Conservation (phyloP, 2,888 invertebrate genomes). For the Cosmia trapezina region DNA sequence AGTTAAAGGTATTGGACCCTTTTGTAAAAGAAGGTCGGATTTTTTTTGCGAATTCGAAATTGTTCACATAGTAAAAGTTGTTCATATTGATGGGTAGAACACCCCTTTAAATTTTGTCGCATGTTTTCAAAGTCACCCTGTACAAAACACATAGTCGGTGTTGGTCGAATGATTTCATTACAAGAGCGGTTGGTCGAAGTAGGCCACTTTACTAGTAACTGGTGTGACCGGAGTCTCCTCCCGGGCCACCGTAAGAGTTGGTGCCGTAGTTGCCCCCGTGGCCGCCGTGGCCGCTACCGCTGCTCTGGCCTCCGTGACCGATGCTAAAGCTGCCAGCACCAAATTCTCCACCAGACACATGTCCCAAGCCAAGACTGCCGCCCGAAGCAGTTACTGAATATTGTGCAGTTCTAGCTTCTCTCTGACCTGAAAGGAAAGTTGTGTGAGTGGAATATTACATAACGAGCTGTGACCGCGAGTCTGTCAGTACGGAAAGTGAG, state of each 20-base stretch:
- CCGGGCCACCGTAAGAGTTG: conserved; percentile 13
- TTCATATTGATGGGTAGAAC: no score
- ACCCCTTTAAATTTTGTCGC: no score
- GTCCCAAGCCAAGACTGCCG: conserved; percentile 16
- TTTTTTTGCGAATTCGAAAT: no score
- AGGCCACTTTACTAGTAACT: not conserved
- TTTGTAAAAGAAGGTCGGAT: no score
- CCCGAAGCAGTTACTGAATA: not conserved
- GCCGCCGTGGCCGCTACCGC: conserved; percentile 26
- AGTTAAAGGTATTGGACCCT: no score
- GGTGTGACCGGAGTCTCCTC: conserved; percentile 25
- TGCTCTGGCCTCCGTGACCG: conserved; percentile 28
- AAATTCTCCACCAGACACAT: conserved; percentile 2
- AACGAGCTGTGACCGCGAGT: not conserved
- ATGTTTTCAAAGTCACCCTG: no score
- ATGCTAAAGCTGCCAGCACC: conserved; percentile 27
- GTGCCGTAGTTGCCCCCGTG: conserved; percentile 38
- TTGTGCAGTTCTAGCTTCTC: not conserved
- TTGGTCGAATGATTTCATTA: no score
- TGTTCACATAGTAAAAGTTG: no score
- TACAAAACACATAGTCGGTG: no score
- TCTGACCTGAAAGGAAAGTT: not conserved
- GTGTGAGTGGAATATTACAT: not conserved
- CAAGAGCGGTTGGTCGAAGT: not conserved
- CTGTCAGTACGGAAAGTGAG: no score